Evolutionary conservation across 2,797 vertebrate genomes (phyloP), one percentile per base, ranked within the genome.

Genomic region (Brachymystax lenok): DNA sequence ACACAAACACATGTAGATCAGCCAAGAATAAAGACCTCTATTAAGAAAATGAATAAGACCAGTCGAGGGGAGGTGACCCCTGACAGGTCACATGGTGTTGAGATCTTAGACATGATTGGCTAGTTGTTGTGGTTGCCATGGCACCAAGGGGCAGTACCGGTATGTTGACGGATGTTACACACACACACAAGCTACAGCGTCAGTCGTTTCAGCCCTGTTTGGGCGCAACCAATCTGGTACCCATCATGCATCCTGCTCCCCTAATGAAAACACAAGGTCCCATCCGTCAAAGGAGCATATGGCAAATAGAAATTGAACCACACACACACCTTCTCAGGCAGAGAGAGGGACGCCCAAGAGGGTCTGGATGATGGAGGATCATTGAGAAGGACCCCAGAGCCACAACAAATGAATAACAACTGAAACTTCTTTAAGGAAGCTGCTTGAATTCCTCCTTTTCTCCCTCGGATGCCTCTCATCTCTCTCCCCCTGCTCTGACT

Each of bases 211-310:
- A 88, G 84, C 84, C 78, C 83, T 84, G 83, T 91, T 88, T 4
- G 64, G 27, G 13, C 4, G 66, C 27, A 0, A 90, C 88, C 90
- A 92, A 93, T 93, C 88, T 88, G 86, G 91, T 91, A 91, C 90
- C 93, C 90, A 93, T 93, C 92, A 89, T 90, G 92, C 91, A 89
- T 85, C 84, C 82, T 79, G 87, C 87, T 81, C 77, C 82, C 68
- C 87, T 92, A 92, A 93, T 93, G 91, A 93, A 93, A 91, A 89
- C 88, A 85, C 90, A 91, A 90, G 88, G 89, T 87, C 88, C 79
- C 87, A 93, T 92, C 87, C 69, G 83, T 92, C 90, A 91, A 82
- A 80, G 79, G 82, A 79, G 76, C 78, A 82, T 70, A 74, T 85
- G 78, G 82, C 83, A 91, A 93, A 94, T 93, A 89, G 90, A 87